phyloP scores from a whole-genome alignment of 2,113 vertebrate species.

The Pungitius pungitius region DNA sequence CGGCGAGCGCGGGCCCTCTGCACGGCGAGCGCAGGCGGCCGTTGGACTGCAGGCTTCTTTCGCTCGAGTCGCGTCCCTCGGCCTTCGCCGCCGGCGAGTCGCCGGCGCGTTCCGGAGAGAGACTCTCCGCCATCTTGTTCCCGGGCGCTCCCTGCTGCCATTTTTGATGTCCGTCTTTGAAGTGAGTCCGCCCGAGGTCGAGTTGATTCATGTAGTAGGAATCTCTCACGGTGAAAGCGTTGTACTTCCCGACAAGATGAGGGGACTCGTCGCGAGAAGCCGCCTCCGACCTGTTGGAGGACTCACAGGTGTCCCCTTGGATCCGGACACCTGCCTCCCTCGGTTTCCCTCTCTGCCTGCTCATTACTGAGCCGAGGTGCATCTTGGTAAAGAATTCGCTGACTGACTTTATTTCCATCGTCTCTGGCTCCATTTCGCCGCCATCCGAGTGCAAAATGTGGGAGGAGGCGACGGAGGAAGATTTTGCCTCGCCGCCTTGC shows the following conservation, averaged over 20 bases:
- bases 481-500: conserved; percentile 83
- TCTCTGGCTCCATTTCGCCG: conserved; percentile 98
- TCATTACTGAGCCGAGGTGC: conserved; percentile 90
- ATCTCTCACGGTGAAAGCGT: conserved; percentile 87
- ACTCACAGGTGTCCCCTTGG: conserved; percentile 74
- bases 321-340: conserved; percentile 82
- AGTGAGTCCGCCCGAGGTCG: conserved; percentile 91
- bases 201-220: conserved; percentile 88
- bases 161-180: conserved; percentile 89
- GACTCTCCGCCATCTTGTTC: conserved; percentile 84
- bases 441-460: conserved; percentile 93
- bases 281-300: conserved; percentile 83
- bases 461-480: conserved; percentile 89
- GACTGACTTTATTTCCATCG: conserved; percentile 98
- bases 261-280: conserved; percentile 82
- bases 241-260: conserved; percentile 84
- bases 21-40: conserved; percentile 81
- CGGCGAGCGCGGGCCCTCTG: conserved; percentile 82
- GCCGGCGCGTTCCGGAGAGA: conserved; percentile 78
- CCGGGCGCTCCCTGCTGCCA: conserved; percentile 82
- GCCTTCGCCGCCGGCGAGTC: conserved; percentile 84
- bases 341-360: conserved; percentile 86
- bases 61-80: conserved; percentile 78
- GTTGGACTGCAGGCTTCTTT: conserved; percentile 77
- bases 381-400: conserved; percentile 95